Conservation (phyloP, 2,797 vertebrate species). For the Sebastes taczanowskii region DNA sequence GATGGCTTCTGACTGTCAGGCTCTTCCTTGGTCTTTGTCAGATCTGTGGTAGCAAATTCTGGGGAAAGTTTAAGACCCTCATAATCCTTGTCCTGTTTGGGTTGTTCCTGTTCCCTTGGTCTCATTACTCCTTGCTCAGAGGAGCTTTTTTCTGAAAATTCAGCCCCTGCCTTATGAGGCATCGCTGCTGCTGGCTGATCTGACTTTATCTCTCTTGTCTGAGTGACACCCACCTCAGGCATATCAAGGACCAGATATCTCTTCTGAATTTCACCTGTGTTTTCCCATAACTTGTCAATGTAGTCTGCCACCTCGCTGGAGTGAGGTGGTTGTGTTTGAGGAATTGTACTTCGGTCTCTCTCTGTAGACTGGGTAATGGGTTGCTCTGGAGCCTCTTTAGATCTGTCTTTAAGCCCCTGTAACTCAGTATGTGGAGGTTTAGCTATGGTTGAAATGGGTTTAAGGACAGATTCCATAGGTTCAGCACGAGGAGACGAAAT, state of each 20-base stretch:
- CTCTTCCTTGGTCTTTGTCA: not conserved
- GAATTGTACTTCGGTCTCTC: not conserved
- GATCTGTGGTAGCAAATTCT: not conserved
- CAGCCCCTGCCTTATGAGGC: not conserved
- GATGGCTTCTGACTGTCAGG: not conserved
- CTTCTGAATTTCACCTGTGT: conserved; percentile 44
- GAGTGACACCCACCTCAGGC: conserved; percentile 14
- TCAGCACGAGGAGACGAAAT: not conserved
- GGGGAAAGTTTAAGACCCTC: not conserved
- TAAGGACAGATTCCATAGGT: not conserved
- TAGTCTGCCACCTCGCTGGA: conserved; percentile 17
- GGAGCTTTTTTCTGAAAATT: not conserved
- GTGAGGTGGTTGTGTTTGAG: not conserved
- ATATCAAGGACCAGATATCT: conserved; percentile 69
- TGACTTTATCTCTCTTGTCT: conserved; percentile 1
- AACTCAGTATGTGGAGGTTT: not conserved
- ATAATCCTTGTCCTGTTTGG: not conserved
- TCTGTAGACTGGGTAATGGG: not conserved
- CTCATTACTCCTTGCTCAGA: not conserved
- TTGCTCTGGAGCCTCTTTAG: conserved; percentile 12
- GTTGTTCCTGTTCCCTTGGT: not conserved
- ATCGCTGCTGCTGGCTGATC: not conserved
- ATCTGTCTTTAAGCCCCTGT: not conserved
- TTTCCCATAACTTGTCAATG: conserved; percentile 27
- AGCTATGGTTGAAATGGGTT: not conserved